Conservation (phyloP, 1,140 invertebrate genomes). For the Drosophila tani region DNA sequence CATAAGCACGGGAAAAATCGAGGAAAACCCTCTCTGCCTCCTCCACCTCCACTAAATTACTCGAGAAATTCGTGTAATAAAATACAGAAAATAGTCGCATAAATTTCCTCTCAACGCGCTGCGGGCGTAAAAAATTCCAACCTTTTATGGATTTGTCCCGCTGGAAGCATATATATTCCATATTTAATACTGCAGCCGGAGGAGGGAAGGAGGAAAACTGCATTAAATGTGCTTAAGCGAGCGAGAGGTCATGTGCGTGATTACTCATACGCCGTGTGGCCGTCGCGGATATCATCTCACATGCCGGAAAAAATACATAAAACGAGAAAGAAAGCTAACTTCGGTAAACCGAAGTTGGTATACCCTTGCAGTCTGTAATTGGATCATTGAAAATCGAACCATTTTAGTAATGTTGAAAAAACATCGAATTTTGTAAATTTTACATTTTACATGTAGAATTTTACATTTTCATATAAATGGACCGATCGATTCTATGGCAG, state of each 20-base stretch:
- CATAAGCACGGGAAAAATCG: conserved; percentile 32
- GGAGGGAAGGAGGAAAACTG: conserved; percentile 2
- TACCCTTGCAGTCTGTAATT: no score
- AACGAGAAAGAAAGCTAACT: no score
- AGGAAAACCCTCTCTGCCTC: conserved; percentile 22
- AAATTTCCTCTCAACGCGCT: conserved; percentile 51
- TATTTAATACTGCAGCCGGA: conserved; percentile 40
- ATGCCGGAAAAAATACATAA: conserved; percentile 23
- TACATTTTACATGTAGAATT: no score
- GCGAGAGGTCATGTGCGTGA: conserved; percentile 76
- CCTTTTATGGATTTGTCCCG: conserved; percentile 45
- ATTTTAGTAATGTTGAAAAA: no score
- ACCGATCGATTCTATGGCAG: no score
- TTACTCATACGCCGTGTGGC: conserved; percentile 71
- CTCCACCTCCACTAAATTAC: conserved; percentile 43
- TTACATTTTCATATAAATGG: no score
- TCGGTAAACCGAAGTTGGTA: no score
- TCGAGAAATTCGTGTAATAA: conserved; percentile 63
- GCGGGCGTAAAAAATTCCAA: conserved; percentile 44
- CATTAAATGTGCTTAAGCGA: conserved; percentile 58
- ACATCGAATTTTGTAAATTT: no score
- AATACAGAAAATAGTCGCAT: conserved; percentile 54
- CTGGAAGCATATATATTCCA: conserved; percentile 44
- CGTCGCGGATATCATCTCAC: conserved; percentile 31
- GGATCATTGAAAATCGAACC: no score